Evolutionary conservation across 2,797 vertebrate species (phyloP), one percentile per base, ranked within the genome.

Genomic region (Tragopan temminckii): DNA sequence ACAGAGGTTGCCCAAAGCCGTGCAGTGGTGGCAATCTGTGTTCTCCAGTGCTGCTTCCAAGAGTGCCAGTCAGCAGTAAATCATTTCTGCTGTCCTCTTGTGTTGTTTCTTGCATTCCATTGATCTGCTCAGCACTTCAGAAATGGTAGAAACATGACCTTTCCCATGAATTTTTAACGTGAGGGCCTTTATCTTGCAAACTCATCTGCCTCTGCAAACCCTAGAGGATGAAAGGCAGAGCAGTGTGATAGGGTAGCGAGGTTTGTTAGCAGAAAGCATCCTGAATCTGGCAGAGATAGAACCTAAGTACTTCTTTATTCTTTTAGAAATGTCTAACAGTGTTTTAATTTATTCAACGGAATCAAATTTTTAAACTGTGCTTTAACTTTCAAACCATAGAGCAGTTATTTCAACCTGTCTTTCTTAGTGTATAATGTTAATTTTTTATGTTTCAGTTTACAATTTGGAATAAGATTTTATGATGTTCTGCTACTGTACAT

Each of bases 101-200:
- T 36, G 61, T 84, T 89, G 77, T 95, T 94, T 71, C 1, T 14
- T 81, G 63, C 15, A 1, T 86, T 94, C 79, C 74, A 86, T 91
- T 94, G 94, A 94, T 89, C 80, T 0, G 0, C 74, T 94, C 79
- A 77, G 82, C 70, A 43, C 63, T 92, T 89, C 92, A 88, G 80
- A 84, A 89, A 88, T 68, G 75, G 82, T 81, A 93, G 85, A 88
- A 96, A 88, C 91, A 76, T 76, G 82, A 89, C 92, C 92, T 88
- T 94, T 93, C 57, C 67, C 57, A 84, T 91, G 85, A 92, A 92
- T 97, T 95, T 95, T 96, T 90, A 93, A 95, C 80, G 7, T 52
- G 53, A 84, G 78, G 43, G 74, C 61, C 85, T 74, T 87, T 90
- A 50, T 63, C 77, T 94, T 86, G 88, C 87, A 88, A 92, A 85